Evolutionary conservation across 2,113 vertebrate genomes (phyloP).

Genomic region (Bos javanicus): DNA sequence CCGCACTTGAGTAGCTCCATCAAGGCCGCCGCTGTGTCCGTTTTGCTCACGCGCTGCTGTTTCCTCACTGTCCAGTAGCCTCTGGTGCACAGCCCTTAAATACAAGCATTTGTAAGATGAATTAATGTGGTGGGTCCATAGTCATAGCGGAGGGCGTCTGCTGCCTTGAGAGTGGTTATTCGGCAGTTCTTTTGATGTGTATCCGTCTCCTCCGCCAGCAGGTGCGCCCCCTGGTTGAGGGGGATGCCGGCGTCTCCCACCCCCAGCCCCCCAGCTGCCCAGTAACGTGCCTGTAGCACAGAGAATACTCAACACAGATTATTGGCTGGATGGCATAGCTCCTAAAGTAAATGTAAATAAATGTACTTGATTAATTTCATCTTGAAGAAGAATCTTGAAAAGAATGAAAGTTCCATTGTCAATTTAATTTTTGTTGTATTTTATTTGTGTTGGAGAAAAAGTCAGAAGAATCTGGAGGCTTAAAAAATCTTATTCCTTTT

Average conservation of each 20-base stretch:
- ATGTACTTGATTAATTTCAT: background rate
- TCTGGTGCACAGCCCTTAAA: background rate
- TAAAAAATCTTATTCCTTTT: background rate
- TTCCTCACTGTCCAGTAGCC: background rate
- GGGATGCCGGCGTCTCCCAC: accelerated
- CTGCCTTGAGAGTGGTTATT: background rate
- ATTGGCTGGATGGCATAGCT: too few relatives aligned
- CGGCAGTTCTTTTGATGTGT: background rate
- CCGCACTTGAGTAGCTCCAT: background rate
- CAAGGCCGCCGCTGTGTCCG: background rate
- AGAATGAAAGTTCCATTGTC: background rate
- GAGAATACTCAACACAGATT: too few relatives aligned
- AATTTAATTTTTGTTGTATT: background rate
- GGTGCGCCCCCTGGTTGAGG: background rate
- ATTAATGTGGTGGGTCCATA: background rate
- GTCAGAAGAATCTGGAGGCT: background rate
- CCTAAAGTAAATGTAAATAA: background rate
- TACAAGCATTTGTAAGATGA: background rate
- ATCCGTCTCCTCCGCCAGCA: background rate
- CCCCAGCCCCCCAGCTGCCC: background rate
- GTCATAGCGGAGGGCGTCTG: accelerated
- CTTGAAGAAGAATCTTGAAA: background rate
- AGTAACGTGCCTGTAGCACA: accelerated
- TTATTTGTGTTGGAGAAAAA: background rate
- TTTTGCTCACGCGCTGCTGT: background rate